A percentile compares a stretch with the other conserved stretches of the same genome.
These are phyloP conservation scores for Cryptomyrus ogoouensis DNA, from an alignment of 2,113 vertebrate genomes.

Conservation along the genomic window DNA sequence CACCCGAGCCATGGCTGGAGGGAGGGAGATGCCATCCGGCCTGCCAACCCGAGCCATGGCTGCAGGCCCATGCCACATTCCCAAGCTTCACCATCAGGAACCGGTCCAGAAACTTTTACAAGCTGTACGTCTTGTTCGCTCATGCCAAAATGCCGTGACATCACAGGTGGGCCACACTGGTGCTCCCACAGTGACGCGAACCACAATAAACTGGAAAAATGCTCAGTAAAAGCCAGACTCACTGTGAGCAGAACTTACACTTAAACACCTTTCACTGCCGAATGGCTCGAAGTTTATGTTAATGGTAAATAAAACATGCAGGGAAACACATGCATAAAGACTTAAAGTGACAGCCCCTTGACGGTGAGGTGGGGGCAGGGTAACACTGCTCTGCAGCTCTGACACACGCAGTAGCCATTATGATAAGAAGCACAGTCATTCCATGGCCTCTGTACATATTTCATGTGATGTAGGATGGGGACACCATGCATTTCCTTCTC, in stretches of 20 bases:
- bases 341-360: neutral
- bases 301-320: neutral
- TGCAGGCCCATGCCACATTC: neutral
- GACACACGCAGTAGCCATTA: neutral
- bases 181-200: neutral
- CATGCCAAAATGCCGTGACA: neutral
- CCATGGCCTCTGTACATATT: neutral
- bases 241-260: neutral
- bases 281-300: neutral
- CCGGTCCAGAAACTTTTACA: neutral
- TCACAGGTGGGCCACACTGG: neutral
- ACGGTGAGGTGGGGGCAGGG: neutral
- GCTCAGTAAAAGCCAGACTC: slow-evolving; percentile 1
- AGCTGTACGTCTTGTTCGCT: neutral
- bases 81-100: neutral
- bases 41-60: neutral
- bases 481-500: neutral
- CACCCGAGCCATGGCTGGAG: no score
- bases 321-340: neutral
- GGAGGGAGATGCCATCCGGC: neutral
- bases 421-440: neutral
- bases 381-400: neutral
- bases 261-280: neutral
- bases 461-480: neutral
- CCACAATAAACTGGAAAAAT: neutral